Percentiles rank a stretch among this genome's conserved stretches.
These are phyloP conservation scores for Hylaeus volcanicus DNA, from an alignment of 1,140 invertebrate species.

Conservation along the genomic window DNA sequence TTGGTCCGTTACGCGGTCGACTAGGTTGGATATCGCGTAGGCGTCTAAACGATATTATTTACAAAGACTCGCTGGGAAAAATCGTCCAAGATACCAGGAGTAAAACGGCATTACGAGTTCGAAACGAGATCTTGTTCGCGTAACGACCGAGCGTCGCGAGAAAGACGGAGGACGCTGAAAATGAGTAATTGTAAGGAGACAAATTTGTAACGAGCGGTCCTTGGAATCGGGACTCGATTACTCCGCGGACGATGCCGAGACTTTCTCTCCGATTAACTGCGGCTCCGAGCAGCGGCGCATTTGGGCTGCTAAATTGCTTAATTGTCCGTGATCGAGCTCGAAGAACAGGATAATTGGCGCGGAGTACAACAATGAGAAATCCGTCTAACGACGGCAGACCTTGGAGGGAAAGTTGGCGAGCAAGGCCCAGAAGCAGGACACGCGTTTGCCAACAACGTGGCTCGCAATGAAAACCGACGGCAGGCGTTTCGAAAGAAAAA, in stretches of 20 bases:
- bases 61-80: not conserved
- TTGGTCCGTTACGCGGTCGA: conserved; percentile 26
- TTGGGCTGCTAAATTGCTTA: no score
- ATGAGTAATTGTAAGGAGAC: no score
- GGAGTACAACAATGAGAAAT: not conserved
- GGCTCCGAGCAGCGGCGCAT: no score
- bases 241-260: no score
- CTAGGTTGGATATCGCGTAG: not conserved
- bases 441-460: not conserved
- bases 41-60: conserved; percentile 6
- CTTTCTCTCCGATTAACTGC: no score
- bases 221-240: no score
- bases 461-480: not conserved
- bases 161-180: no score
- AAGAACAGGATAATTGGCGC: not conserved
- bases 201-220: no score
- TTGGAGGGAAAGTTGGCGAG: conserved; percentile 2
- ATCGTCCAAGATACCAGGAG: not conserved
- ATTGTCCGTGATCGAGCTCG: not conserved
- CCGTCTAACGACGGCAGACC: not conserved
- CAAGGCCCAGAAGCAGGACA: not conserved
- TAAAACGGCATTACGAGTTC: not conserved
- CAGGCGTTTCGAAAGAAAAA: not conserved
- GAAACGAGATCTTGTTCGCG: no score
- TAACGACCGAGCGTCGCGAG: no score